Evolutionary conservation across 92 coral and sea anemone genomes (phyloP).

Genomic region (Porites lobata): DNA sequence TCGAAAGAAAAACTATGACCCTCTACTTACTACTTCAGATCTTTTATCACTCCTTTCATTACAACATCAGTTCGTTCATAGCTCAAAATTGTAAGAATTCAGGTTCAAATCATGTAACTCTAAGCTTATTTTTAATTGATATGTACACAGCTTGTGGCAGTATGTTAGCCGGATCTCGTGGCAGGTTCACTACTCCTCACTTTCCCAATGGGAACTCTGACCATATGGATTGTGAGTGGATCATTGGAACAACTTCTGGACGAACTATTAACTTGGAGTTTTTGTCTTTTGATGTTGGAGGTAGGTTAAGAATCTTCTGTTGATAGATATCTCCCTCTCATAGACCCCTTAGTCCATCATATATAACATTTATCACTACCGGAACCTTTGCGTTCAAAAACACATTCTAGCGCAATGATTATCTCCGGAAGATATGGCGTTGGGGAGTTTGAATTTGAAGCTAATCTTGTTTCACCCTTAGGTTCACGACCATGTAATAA

Average conservation of each 20-base stretch:
- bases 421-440: too few species aligned
- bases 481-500: slow-evolving; percentile 69
- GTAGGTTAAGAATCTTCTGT: slow-evolving; percentile 17
- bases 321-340: neutral
- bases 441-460: neutral
- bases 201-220: slow-evolving; percentile 69
- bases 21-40: too few species aligned
- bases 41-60: too few species aligned
- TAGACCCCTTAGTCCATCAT: neutral
- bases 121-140: neutral
- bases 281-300: slow-evolving; percentile 66
- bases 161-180: slow-evolving; percentile 58
- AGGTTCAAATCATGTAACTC: neutral
- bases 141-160: slow-evolving; percentile 77
- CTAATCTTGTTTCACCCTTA: neutral
- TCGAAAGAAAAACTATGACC: too few species aligned
- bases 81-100: neutral
- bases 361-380: neutral
- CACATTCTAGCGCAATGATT: too few species aligned
- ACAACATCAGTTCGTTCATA: too few species aligned
- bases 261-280: slow-evolving; percentile 53
- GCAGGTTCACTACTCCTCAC: slow-evolving; percentile 69
- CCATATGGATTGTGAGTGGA: slow-evolving; percentile 75
- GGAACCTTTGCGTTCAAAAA: too few species aligned
- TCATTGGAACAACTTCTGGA: slow-evolving; percentile 60